Percentiles rank a stretch among this genome's conserved stretches.
These are phyloP conservation scores for Lycaon pictus DNA, from an alignment of 2,113 vertebrate genomes.

Conservation along the genomic window DNA sequence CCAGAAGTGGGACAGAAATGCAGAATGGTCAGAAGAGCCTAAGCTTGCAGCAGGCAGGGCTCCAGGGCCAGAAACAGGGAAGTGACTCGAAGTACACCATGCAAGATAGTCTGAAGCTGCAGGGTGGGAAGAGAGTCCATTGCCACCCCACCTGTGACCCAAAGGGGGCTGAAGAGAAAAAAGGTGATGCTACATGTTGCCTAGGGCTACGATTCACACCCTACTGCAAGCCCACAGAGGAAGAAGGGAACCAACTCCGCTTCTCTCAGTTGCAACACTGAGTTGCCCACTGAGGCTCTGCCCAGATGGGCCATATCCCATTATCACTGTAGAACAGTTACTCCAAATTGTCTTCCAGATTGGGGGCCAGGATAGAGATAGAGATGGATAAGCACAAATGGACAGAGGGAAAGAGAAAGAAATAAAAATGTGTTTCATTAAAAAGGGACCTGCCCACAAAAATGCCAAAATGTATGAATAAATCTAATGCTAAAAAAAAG, in stretches of 20 bases:
- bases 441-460: background rate
- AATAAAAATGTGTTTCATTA: background rate
- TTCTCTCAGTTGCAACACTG: background rate
- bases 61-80: background rate
- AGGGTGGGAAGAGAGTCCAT: background rate
- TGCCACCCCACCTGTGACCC: background rate
- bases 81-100: background rate
- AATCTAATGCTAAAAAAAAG: conserved; percentile 20
- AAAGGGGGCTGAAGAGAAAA: background rate
- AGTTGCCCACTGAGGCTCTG: background rate
- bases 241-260: background rate
- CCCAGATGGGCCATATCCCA: background rate
- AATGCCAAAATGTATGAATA: background rate
- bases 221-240: background rate
- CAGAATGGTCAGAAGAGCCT: background rate
- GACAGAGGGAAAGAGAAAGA: background rate
- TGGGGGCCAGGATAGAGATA: background rate
- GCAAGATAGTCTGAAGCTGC: background rate
- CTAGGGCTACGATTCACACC: background rate
- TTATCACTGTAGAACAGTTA: rapidly evolving
- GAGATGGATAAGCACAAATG: background rate
- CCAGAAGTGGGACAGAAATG: background rate
- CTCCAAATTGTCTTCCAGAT: background rate
- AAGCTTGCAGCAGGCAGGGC: background rate
- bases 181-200: background rate